Base-by-base conservation (phyloP, 2,797 vertebrate genomes). In the Gymnodraco acuticeps region DNA sequence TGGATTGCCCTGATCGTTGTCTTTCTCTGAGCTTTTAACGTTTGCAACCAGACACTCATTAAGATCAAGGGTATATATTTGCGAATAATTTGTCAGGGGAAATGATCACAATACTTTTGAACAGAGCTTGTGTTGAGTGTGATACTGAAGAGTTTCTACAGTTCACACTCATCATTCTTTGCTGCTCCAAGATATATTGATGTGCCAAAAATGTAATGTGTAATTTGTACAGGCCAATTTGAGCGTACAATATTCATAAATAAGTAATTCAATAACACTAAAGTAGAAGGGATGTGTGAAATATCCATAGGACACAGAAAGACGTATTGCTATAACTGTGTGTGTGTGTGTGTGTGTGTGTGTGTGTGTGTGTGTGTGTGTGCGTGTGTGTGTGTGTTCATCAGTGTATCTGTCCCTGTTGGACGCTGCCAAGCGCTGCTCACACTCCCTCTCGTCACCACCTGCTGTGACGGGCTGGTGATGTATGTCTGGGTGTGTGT, bases 371-470 rank as follows among this genome's bases (percentile, higher is more conserved):
- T 33, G 33, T 33, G 33, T 33, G 33, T 68, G 52, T 70, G 50
- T 74, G 52, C 48, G 56, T 50, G 19, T 12, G 7, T 38, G 33
- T 38, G 33, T 7, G 33, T 9, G 33, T 68, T 50, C 68, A 47
- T 74, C 59, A 48, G 56, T 50, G n/a, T 12, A 15, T 4, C 3
- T 7, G n/a, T 81, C 55, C 46, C 71, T 59, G 58, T 42, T 71
- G 73, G 64, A 76, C 11, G 64, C 73, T 83, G 89, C 87, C 80
- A 87, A 75, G 65, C 19, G 7, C 63, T 33, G 65, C 82, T 91
- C 86, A 82, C 83, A 79, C 81, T 23, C 77, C 70, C 61, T 82
- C 68, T 67, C 14, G 41, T 80, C 79, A 51, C 86, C 90, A 91
- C 83, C 90, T 90, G 85, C 87, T 83, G 87, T 54, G 83, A 75